These are phyloP conservation scores for Subacronicta megacephala DNA, from an alignment of 2,888 invertebrate species.

Conservation along the genomic window DNA sequence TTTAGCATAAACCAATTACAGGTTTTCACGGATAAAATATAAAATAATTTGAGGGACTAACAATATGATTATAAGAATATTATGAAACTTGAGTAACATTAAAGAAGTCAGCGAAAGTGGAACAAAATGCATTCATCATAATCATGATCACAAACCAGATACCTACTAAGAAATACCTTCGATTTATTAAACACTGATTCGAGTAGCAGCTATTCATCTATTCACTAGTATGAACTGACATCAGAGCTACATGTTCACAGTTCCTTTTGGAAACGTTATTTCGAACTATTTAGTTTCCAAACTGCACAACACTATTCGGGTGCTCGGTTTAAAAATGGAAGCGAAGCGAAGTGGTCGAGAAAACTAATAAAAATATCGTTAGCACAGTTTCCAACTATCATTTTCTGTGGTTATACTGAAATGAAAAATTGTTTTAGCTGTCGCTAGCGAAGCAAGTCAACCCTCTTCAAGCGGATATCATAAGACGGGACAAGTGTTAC, in stretches of 20 bases:
- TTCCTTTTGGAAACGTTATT: not conserved
- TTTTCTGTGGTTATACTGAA: conserved; percentile 7
- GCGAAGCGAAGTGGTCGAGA: conserved; percentile 13
- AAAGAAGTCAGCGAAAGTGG: no score
- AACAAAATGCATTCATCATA: no score
- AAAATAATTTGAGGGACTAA: no score
- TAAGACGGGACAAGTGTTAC: not conserved
- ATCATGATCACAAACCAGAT: no score
- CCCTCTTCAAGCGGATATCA: not conserved
- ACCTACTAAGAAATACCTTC: no score
- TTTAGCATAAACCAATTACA: no score
- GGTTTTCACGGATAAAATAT: no score
- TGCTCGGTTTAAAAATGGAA: conserved; percentile 5
- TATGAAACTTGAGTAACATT: no score
- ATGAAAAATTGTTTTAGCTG: conserved; percentile 3
- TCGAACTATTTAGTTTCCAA: not conserved
- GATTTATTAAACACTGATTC: no score
- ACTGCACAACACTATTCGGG: not conserved
- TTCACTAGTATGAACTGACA: not conserved
- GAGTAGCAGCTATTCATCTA: no score
- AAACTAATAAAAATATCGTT: conserved; percentile 33
- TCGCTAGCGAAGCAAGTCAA: not conserved
- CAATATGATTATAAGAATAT: no score
- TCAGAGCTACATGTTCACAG: not conserved
- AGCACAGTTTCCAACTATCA: conserved; percentile 11